phyloP scores from a whole-genome alignment of 2,113 vertebrate species.

The Proterorhinus semilunaris region DNA sequence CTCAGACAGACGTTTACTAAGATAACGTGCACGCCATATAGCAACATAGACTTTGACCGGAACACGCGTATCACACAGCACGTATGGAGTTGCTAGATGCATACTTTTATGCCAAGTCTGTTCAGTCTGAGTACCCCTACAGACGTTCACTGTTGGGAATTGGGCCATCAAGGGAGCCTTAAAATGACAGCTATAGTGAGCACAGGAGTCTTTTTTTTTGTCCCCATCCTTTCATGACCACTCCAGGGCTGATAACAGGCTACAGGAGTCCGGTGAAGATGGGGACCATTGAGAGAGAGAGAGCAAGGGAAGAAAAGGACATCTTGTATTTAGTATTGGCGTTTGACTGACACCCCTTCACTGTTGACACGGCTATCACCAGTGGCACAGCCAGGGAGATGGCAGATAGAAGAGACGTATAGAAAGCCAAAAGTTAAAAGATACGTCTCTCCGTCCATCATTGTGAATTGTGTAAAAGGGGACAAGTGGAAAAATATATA shows the following conservation, averaged over 20 bases:
- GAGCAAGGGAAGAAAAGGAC: conserved; percentile 1
- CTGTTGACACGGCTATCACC: background rate
- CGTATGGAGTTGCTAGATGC: background rate
- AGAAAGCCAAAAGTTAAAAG: background rate
- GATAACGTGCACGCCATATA: conserved; percentile 22
- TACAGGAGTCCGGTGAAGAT: background rate
- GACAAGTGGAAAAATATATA: background rate
- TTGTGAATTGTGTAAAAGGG: background rate
- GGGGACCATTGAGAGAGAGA: background rate
- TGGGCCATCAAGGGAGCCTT: conserved; percentile 12
- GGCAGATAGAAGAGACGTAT: background rate
- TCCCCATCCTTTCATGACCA: conserved; percentile 12
- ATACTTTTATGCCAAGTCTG: conserved; percentile 34
- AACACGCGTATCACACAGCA: background rate
- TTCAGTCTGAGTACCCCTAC: conserved; percentile 41
- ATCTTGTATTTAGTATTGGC: conserved; percentile 8
- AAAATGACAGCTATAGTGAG: conserved; percentile 18
- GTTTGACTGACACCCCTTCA: conserved; percentile 2
- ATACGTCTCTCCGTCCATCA: background rate
- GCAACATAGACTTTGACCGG: background rate
- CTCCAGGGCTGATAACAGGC: conserved; percentile 20
- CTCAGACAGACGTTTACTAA: conserved; percentile 28
- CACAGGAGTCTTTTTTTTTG: conserved; percentile 9
- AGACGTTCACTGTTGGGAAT: conserved; percentile 20
- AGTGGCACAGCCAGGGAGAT: background rate